These are phyloP conservation scores for Pachydiplax longipennis DNA, from an alignment of 2,888 invertebrate species.

Conservation along the genomic window DNA sequence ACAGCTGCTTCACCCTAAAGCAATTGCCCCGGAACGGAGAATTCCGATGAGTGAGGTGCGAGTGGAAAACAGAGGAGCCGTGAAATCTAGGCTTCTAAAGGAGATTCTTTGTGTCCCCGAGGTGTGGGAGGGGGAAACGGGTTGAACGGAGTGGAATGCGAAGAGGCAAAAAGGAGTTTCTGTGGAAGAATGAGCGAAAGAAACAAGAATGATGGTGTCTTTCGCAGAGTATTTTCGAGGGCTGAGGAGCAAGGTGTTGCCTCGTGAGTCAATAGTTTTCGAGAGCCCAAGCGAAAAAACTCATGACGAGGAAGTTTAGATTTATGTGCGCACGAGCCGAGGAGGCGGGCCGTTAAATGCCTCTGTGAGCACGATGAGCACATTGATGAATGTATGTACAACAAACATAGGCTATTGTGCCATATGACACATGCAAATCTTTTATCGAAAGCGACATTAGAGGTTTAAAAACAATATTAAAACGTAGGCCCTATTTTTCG, in stretches of 20 bases:
- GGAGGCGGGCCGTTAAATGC: neutral
- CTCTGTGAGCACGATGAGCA: neutral
- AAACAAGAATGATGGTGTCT: slow-evolving; percentile 16
- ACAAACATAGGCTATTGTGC: neutral
- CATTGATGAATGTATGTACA: too few species aligned
- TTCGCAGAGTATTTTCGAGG: neutral
- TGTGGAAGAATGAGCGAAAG: neutral
- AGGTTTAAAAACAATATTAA: too few species aligned
- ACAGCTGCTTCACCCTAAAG: too few species aligned
- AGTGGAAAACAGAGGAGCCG: neutral
- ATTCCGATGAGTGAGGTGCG: neutral
- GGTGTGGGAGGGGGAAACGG: too few species aligned
- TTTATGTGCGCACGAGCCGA: neutral
- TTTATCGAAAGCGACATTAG: too few species aligned
- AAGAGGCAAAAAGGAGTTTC: neutral
- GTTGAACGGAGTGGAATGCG: neutral
- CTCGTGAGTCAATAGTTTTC: slow-evolving; percentile 1
- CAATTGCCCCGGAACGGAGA: neutral
- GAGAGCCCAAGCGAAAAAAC: neutral
- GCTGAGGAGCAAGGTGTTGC: neutral
- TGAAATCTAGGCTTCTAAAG: neutral
- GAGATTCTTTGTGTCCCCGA: neutral
- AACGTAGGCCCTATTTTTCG: too few species aligned
- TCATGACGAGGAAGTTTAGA: neutral
- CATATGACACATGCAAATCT: too few species aligned